Evolutionary conservation across 2,113 vertebrate genomes (phyloP).

Genomic region (Barnardius zonarius): DNA sequence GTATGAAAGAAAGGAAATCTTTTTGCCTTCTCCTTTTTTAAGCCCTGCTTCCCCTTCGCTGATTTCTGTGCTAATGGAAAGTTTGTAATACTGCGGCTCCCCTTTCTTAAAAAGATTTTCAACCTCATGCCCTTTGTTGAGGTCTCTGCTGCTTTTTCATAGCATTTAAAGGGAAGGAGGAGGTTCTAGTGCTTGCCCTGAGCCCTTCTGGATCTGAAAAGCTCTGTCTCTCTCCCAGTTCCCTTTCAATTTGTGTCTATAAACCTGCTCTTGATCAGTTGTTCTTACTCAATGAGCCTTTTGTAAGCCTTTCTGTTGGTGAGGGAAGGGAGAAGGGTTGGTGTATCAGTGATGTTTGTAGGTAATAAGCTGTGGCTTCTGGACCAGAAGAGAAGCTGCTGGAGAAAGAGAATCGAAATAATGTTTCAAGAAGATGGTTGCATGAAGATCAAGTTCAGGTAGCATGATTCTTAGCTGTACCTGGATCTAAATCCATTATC

Average conservation of each 20-base stretch:
- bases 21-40: background rate
- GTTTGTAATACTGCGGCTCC: background rate
- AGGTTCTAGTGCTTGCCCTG: background rate
- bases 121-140: background rate
- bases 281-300: background rate
- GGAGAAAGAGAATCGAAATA: background rate
- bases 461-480: background rate
- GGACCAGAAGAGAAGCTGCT: background rate
- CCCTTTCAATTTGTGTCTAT: background rate
- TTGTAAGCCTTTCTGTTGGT: background rate
- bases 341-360: background rate
- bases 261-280: background rate
- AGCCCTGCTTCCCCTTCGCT: background rate
- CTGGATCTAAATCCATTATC: background rate
- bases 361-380: background rate
- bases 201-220: background rate
- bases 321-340: background rate
- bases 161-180: background rate
- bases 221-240: background rate
- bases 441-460: background rate
- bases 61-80: background rate
- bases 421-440: background rate
- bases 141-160: background rate
- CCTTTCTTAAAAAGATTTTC: background rate
- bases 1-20: background rate